Percentiles rank a stretch among this genome's conserved stretches.
phyloP scores from a whole-genome alignment of 2,797 vertebrate species.

The Borostomias antarcticus region DNA sequence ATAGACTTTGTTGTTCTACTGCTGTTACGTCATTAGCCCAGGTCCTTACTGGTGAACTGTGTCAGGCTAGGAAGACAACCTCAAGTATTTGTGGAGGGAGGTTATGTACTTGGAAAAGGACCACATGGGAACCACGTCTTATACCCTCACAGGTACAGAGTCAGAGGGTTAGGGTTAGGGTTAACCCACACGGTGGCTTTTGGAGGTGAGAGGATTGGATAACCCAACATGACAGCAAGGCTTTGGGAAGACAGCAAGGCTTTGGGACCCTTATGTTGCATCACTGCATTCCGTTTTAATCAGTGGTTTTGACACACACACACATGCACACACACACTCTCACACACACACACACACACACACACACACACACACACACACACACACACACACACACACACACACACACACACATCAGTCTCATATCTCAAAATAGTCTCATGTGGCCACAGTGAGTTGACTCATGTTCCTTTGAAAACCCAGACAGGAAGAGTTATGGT shows the following conservation, averaged over 20 bases:
- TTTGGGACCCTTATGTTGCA: not conserved
- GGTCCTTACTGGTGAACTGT: not conserved
- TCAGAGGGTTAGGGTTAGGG: too few species aligned
- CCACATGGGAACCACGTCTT: not conserved
- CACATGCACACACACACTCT: not conserved
- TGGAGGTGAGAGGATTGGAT: not conserved
- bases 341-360: not conserved
- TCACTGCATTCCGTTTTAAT: slow-evolving; percentile 5
- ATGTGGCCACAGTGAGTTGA: slow-evolving; percentile 8
- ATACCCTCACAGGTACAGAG: not conserved
- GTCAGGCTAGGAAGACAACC: not conserved
- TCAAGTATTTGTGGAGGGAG: not conserved
- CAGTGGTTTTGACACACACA: slow-evolving; percentile 1
- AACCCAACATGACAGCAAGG: slow-evolving; percentile 12
- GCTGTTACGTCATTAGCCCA: not conserved
- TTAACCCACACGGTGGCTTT: too few species aligned
- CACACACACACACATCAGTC: slow-evolving; percentile 2
- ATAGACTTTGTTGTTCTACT: not conserved
- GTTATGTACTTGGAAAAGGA: not conserved
- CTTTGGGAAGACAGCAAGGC: slow-evolving; percentile 12
- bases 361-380: not conserved
- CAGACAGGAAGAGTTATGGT: not conserved
- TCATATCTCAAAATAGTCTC: slow-evolving; percentile 12
- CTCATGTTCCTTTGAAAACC: slow-evolving; percentile 4
- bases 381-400: not conserved